These are phyloP conservation scores for Plusia festucae DNA, from an alignment of 2,888 invertebrate genomes.

Conservation along the genomic window DNA sequence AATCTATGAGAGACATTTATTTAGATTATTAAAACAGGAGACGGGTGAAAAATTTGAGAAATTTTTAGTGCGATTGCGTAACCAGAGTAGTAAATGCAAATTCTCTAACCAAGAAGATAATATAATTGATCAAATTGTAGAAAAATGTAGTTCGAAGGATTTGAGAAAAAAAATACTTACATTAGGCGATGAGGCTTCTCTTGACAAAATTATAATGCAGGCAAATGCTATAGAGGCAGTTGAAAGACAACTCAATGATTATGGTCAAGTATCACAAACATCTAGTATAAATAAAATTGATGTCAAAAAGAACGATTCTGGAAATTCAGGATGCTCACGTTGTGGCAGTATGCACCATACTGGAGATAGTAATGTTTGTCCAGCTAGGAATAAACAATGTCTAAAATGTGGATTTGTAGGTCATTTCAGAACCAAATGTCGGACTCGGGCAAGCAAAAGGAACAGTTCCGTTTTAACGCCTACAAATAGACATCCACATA, in stretches of 20 bases:
- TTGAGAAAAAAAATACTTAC: not conserved
- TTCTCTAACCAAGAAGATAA: not conserved
- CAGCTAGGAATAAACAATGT: not conserved
- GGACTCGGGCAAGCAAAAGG: not conserved
- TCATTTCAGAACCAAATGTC: not conserved
- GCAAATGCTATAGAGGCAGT: not conserved
- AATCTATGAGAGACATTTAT: slow-evolving; percentile 12
- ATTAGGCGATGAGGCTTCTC: not conserved
- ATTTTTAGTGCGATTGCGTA: slow-evolving; percentile 4
- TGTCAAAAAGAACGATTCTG: not conserved
- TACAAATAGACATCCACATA: not conserved
- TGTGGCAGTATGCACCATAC: slow-evolving; percentile 2
- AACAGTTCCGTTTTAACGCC: not conserved
- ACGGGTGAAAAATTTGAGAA: slow-evolving; percentile 8
- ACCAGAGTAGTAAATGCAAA: not conserved
- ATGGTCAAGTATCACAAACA: not conserved
- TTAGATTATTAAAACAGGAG: slow-evolving; percentile 15
- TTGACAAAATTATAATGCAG: not conserved
- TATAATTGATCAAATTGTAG: not conserved
- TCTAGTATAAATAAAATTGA: slow-evolving; percentile 6
- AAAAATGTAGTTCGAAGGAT: not conserved
- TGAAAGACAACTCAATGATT: not conserved
- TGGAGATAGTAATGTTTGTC: slow-evolving; percentile 8
- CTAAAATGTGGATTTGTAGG: slow-evolving; percentile 9
- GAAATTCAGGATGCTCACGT: not conserved